Base-by-base conservation (phyloP, 2,888 invertebrate genomes). In the Pachliopta kotzebuea region DNA sequence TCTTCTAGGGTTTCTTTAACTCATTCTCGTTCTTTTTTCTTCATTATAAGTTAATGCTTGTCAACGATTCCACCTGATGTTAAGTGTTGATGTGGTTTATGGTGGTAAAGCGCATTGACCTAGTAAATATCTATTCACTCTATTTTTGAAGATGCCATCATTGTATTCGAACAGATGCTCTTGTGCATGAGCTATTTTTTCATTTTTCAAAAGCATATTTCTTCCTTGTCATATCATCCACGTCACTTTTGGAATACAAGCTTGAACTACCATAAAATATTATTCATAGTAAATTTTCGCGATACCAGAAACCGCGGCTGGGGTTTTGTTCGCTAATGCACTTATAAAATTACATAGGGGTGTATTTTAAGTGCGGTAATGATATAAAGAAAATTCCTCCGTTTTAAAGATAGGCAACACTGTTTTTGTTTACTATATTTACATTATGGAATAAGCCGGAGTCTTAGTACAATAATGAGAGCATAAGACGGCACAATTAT, bases 341-440 rank as follows among this genome's bases (percentile, higher is more conserved):
- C 56, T 57, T 62, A 62, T 56, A 62, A 56, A 57, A 57, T 57
- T 62, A 52, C 62, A 62, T 62, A 62, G 62, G 56, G 56, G 56
- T 52, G 24, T 56, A 62, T 62, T 52, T 57, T 52, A 60, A 60
- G 29, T 56, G 56, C 37, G 62, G 23, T 52, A 52, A 52, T 62
- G 24, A 57, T 45, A 57, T 31, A 31, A 37, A 60, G 37, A 18
- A 21, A 21, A 52, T 52, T 23, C 50, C n/a, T n/a, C n/a, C 4
- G 11, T 21, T 4, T 52, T 21, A 52, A 21, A 52, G 49, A 49
- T 20, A 6, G 20, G 6, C 6, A 49, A 50, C 21, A 50, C 14
- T 50, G 11, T 21, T 50, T 50, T 23, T 52, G 50, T 21, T 9
- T 0, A 21, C 11, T 21, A 52, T 52, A 9, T 45, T 45, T n/a